Base-by-base conservation (phyloP, 2,888 invertebrate genomes). In the Peribatodes rhomboidaria region DNA sequence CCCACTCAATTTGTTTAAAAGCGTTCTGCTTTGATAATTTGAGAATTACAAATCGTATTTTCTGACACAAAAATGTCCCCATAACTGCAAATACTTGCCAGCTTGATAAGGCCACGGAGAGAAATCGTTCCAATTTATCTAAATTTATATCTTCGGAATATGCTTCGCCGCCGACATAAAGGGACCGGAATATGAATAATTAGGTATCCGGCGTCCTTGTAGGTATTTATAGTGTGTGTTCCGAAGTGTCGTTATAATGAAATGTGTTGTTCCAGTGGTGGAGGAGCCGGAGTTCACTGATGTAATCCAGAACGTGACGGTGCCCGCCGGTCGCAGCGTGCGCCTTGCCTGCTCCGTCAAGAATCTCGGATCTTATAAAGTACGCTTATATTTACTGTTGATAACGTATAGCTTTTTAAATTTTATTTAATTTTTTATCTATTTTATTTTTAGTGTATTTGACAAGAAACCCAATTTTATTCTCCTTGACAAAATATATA, bases 261-360 rank as follows among this genome's bases (percentile, higher is more conserved):
- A 64, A 60, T 68, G 67, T 82, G 80, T 92, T 92, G 87, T 96
- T 96, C 68, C 95, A 97, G 95, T 96, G 74, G 94, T 95, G 72
- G 96, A 96, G 80, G 98, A 98, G 90, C 98, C 98, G 1, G 97
- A 98, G 88, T 98, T 98, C 89, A 96, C 97, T 66, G 98, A 98
- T 87, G 95, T 96, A 80, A 98, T 98, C 81, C 97, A 97, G 86
- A 98, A 98, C 91, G 96, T 97, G 78, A 98, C 98, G 58, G 97
- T 98, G 72, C 97, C 98, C 67, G 97, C 98, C 67, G 98, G 98
- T 72, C 95, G 98, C 75, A 97, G 96, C 87, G 97, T 98, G 79
- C 97, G 97, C 82, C 95, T 98, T 78, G 97, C 97, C 60, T 98
- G 98, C 90, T 97, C 97, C 39, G 98, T 98, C 77, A 98, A 97